phyloP scores from a whole-genome alignment of 1,140 invertebrate species.

The Galleria mellonella region DNA sequence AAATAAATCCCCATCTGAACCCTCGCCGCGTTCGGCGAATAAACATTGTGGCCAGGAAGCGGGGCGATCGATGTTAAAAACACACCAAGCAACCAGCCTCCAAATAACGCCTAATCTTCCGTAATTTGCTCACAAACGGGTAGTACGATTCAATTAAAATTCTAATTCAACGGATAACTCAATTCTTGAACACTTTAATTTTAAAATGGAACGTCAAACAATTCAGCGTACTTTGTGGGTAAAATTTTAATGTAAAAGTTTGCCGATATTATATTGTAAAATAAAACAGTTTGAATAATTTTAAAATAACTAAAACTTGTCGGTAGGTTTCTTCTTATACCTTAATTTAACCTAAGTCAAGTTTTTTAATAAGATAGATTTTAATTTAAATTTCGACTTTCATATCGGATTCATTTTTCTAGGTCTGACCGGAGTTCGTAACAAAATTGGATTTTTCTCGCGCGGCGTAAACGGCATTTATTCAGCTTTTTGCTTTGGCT shows the following conservation, averaged over 20 bases:
- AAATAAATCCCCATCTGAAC: slow-evolving; percentile 54
- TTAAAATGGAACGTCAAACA: not conserved
- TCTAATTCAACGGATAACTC: slow-evolving; percentile 22
- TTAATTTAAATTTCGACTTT: slow-evolving; percentile 20
- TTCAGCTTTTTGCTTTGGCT: slow-evolving; percentile 58
- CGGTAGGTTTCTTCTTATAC: too few species aligned
- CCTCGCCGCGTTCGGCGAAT: slow-evolving; percentile 37
- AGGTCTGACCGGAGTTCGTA: slow-evolving; percentile 35
- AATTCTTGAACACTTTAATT: slow-evolving; percentile 20
- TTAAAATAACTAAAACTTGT: too few species aligned
- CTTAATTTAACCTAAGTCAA: slow-evolving; percentile 1
- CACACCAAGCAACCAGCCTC: slow-evolving; percentile 19
- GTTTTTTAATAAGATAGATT: slow-evolving; percentile 18
- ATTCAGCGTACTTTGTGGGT: too few species aligned
- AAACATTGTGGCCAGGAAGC: slow-evolving; percentile 37
- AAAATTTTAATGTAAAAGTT: too few species aligned
- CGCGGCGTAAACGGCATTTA: slow-evolving; percentile 43
- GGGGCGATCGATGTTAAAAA: slow-evolving; percentile 38
- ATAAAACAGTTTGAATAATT: too few species aligned
- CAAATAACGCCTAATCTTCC: slow-evolving; percentile 29
- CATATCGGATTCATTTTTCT: slow-evolving; percentile 27
- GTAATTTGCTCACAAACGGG: slow-evolving; percentile 35
- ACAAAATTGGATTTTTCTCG: slow-evolving; percentile 61
- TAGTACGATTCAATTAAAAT: slow-evolving; percentile 31
- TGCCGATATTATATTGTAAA: too few species aligned